Conservation (phyloP, 2,113 vertebrate species). For the Oceanodroma tethys region DNA sequence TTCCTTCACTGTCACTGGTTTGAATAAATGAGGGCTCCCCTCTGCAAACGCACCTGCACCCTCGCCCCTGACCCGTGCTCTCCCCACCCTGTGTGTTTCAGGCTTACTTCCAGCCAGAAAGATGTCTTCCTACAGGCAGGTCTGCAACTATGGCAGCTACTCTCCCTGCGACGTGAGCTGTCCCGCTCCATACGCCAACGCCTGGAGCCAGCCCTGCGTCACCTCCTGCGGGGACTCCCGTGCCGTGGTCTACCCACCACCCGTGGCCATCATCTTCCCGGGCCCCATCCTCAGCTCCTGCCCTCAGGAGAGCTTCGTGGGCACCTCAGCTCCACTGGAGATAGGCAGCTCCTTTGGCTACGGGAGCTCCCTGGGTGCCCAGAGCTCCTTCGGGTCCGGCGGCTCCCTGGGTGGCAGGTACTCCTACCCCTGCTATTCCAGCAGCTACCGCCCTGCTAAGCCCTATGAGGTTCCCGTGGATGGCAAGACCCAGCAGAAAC, state of each 20-base stretch:
- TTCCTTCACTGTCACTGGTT: not conserved
- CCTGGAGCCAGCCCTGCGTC: not conserved
- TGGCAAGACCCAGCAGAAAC: not conserved
- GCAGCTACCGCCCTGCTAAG: not conserved
- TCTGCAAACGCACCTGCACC: no score
- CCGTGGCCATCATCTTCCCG: not conserved
- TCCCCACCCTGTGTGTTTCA: not conserved
- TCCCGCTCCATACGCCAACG: fast-evolving
- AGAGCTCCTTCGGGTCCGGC: fast-evolving
- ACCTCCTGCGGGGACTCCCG: not conserved
- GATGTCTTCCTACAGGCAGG: not conserved
- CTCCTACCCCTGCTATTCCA: not conserved
- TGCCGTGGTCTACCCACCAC: not conserved
- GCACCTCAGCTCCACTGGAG: not conserved
- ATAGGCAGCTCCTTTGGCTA: not conserved
- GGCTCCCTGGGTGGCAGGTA: not conserved
- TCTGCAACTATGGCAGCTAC: not conserved
- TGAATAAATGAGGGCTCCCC: not conserved
- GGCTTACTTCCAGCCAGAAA: not conserved
- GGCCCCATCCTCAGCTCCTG: conserved; percentile 40
- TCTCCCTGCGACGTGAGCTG: not conserved
- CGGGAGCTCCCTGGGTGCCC: not conserved
- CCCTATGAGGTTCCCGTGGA: fast-evolving
- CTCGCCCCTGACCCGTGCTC: not conserved
- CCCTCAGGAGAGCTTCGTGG: not conserved